Evolutionary conservation across 2,888 invertebrate species (phyloP), one percentile per base, ranked within the genome.

Genomic region (Nineta flava): DNA sequence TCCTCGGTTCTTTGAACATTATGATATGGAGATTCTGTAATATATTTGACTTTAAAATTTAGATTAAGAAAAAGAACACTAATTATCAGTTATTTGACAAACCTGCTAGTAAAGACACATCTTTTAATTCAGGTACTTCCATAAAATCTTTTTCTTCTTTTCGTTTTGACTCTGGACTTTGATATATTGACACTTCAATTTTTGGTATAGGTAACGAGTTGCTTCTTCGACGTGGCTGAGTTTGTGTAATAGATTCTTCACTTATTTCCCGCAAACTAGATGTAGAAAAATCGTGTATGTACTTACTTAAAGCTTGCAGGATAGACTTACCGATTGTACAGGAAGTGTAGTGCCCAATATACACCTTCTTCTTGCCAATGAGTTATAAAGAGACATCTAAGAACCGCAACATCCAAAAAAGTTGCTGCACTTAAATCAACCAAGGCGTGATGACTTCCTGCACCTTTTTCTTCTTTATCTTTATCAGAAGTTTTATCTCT

Each of bases 341-440:
- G 71, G 67, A 86, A 96, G 64, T 91, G 87, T 31, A 97, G 69
- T 12, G 93, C 94, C 99, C 99, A 99, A 65, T 87, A 91, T 10
- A 97, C 85, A 0, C 99, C 99, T 64, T 97, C 96, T 63, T 97
- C 96, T 62, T 91, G 86, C 99, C 99, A 99, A 61, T 95, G 93
- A 0, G 91, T 80, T 53, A 95, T 87, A 63, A 99, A 95, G 12
- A 99, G 74, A 63, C 97, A 96, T 48, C 97, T 76, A 49, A 99
- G 68, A 0, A 97, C 95, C 2, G 95, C 93, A 0, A 99, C 91
- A 65, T 99, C 99, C 50, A 99, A 72, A 65, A 94, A 96, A 1
- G 94, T 95, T 0, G 99, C 99, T 16, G 88, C 83, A 12, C 82
- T 76, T 2, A 86, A 74, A 70, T 87, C 78, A 21, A 62, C 58